These are phyloP conservation scores for Amitus sp. DNA, from an alignment of 2,888 invertebrate species.

Conservation along the genomic window DNA sequence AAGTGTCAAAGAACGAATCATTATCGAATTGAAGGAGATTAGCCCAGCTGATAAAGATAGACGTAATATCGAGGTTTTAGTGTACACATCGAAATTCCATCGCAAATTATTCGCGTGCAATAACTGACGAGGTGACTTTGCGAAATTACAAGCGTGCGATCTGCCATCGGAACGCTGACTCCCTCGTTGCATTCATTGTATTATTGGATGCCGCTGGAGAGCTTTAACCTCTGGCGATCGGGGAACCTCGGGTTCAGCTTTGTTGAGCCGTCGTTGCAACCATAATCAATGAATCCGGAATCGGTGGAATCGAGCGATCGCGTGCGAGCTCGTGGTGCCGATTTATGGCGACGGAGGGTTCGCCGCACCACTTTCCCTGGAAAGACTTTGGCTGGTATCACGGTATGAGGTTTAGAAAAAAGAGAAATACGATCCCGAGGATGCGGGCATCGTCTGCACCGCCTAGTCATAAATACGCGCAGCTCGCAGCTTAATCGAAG, in stretches of 20 bases:
- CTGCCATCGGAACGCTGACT: conserved; percentile 53
- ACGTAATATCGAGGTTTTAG: too few relatives aligned
- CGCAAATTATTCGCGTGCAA: not conserved
- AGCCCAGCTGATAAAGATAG: too few relatives aligned
- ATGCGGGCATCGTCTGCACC: conserved; percentile 34
- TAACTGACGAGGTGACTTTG: not conserved
- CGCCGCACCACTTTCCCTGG: conserved; percentile 16
- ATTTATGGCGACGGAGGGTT: conserved; percentile 44
- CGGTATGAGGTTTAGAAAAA: conserved; percentile 11
- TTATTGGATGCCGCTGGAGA: conserved; percentile 48
- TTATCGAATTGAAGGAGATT: too few relatives aligned
- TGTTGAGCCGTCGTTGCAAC: conserved; percentile 39
- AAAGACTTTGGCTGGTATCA: conserved; percentile 15
- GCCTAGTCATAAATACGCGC: conserved; percentile 25
- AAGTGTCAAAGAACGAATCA: too few relatives aligned
- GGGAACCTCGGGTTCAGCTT: conserved; percentile 15
- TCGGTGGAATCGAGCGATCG: conserved; percentile 22
- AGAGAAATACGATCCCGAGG: conserved; percentile 8
- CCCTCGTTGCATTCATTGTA: too few relatives aligned
- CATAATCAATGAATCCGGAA: conserved; percentile 38
- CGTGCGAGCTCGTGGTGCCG: conserved; percentile 40
- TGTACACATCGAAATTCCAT: too few relatives aligned
- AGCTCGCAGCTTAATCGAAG: not conserved
- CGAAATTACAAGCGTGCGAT: not conserved
- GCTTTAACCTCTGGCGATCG: conserved; percentile 28